Base-by-base conservation (phyloP, 1,140 invertebrate genomes). In the Harpegnathos saltator region DNA sequence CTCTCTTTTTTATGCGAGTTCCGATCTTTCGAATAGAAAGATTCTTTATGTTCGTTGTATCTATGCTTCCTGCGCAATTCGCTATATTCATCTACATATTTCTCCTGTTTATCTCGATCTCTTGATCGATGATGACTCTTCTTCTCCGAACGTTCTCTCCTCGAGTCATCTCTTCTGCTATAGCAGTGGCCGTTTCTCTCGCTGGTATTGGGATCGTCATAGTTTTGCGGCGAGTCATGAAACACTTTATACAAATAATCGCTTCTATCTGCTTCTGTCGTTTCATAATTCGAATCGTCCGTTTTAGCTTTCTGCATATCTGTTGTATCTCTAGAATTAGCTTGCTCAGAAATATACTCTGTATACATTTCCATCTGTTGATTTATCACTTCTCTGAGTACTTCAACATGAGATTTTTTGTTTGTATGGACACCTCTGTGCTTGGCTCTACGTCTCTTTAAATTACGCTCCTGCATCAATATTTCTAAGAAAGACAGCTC, bases 341-440 rank as follows among this genome's bases (percentile, higher is more conserved):
- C 59, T 61, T 90, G 72, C 71, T 91, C 90, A 0, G 65, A 58
- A 24, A 93, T 58, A 69, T 93, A 90, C 71, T 94, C 93, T 3
- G 22, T 29, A 26, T 91, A 93, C 63, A 93, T 82, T 44, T 94
- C 93, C 94, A 96, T 96, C 90, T 96, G 96, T 44, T 95, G 95
- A 72, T 94, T 92, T 71, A 97, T 96, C 9, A 97, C 94, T 90
- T 96, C 96, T 12, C 95, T 93, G 15, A 96, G 90, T 26, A 96
- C 94, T 92, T 96, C 95, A 0, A 94, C 95, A 33, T 96, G 95
- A 75, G 95, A 96, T 85, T 95, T 95, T 68, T 95, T 95, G 89
- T 96, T 96, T 48, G 95, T 96, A 74, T 96, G 95, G 44, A 96
- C 95, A 26, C 95, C 95, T 90, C 95, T 95, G 85, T 97, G 96